Conservation (phyloP, 1,140 invertebrate genomes). For the Drepana arcuata region DNA sequence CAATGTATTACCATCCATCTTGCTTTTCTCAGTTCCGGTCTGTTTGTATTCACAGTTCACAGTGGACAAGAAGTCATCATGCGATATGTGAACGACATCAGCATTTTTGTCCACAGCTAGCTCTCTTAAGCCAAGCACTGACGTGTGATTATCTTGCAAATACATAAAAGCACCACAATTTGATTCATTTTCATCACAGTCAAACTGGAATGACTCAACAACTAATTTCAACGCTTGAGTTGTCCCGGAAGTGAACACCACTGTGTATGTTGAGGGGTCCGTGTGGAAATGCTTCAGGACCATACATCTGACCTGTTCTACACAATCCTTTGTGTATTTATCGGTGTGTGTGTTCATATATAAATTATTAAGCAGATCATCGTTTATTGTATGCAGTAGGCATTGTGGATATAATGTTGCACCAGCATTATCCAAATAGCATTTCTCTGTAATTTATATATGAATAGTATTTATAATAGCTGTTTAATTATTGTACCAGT, state of each 20-base stretch:
- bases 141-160: slow-evolving; percentile 94
- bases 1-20: slow-evolving; percentile 71
- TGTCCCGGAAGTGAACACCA: slow-evolving; percentile 94
- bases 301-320: slow-evolving; percentile 86
- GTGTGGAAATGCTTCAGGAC: slow-evolving; percentile 91
- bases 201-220: slow-evolving; percentile 85
- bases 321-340: slow-evolving; percentile 81
- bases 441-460: slow-evolving; percentile 78
- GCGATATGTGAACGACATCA: slow-evolving; percentile 70
- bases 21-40: slow-evolving; percentile 11
- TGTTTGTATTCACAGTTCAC: slow-evolving; percentile 30
- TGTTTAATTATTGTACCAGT: too few species aligned
- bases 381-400: slow-evolving; percentile 79
- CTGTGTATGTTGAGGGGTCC: slow-evolving; percentile 82
- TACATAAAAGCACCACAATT: slow-evolving; percentile 82
- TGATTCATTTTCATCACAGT: slow-evolving; percentile 16
- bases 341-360: slow-evolving; percentile 94
- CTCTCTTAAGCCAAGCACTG: slow-evolving; percentile 92
- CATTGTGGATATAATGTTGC: slow-evolving; percentile 85
- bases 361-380: slow-evolving; percentile 79
- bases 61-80: slow-evolving; percentile 66
- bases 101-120: slow-evolving; percentile 65
- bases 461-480: too few species aligned
- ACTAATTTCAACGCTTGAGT: slow-evolving; percentile 88
- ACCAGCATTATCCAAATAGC: slow-evolving; percentile 94